Evolutionary conservation across 2,888 invertebrate species (phyloP).

Genomic region (Cephus pulcher): DNA sequence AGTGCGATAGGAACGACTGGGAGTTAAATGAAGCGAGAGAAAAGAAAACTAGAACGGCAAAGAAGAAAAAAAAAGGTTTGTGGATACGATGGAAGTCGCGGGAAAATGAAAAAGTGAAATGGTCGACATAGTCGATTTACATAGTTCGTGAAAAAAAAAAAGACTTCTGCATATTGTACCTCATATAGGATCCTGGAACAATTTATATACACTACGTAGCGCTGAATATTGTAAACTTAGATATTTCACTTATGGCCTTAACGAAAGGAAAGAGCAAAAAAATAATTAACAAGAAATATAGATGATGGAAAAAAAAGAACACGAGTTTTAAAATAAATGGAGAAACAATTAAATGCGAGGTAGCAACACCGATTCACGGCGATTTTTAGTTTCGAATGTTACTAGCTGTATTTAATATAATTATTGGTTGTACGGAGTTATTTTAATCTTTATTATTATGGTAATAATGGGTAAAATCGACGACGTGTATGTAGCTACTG

Average conservation of each 20-base stretch:
- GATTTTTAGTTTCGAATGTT: background rate
- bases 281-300: background rate
- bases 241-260: constrained; percentile 62
- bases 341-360: constrained; percentile 17
- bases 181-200: constrained; percentile 42
- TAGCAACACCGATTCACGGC: constrained; percentile 25
- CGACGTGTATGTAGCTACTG: background rate
- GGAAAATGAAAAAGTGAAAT: no score
- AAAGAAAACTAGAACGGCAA: constrained; percentile 20
- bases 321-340: constrained; percentile 18
- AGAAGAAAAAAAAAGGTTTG: no score
- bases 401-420: constrained; percentile 29
- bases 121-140: no score
- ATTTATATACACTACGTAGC: constrained; percentile 49
- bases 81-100: no score
- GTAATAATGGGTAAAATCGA: background rate
- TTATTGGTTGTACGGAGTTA: constrained; percentile 43
- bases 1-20: background rate
- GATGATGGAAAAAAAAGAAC: constrained; percentile 19
- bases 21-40: constrained; percentile 11
- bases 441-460: constrained; percentile 1
- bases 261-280: constrained; percentile 39
- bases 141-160: constrained; percentile 26
- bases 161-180: constrained; percentile 43
- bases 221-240: constrained; percentile 53